Evolutionary conservation across 92 coral and sea anemone genomes (phyloP), one percentile per base, ranked within the genome.

Genomic region (Porites rus): DNA sequence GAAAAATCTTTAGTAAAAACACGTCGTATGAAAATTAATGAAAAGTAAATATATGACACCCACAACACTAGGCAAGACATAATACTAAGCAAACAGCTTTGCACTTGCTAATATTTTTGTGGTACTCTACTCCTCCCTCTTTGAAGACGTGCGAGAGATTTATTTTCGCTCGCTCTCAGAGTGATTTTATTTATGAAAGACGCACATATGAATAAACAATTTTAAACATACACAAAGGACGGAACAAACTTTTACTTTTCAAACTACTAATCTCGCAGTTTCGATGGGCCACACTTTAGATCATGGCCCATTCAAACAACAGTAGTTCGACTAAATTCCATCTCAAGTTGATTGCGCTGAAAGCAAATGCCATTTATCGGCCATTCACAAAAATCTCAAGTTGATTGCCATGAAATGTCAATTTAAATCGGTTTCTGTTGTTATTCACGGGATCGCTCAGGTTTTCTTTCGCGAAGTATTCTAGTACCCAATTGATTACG

Each of bases 41-140:
- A 63, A 83, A 61, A 83, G 87, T 59, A 83, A 82, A 82, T 74
- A 51, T 43, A 51, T 51, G 72, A 51, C 72, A 73, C 74, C 72
- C 69, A 64, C 51, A 62, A 74, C 50, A 20, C 78, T 51, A 18
- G 72, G 56, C 51, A 43, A 51, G 62, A 51, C 58, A 51, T 72
- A 83, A 83, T 72, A 64, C 43, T 22, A 74, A 83, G 80, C 24
- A 83, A 83, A 83, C 80, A 83, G 62, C 22, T 38, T 50, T 83
- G 50, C 54, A 63, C 72, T 51, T 75, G 1, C 20, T 59, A 22
- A 63, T 61, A 1, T 50, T 63, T 22, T 53, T 64, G 61, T 65
- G 80, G 72, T 54, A 74, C 10, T 16, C 62, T 62, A 38, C 46
- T 38, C 46, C 21, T 24, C 43, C 43, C 52, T 20, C 52, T 1